Conservation (phyloP, 2,113 vertebrate genomes). For the Pluvialis apricaria region DNA sequence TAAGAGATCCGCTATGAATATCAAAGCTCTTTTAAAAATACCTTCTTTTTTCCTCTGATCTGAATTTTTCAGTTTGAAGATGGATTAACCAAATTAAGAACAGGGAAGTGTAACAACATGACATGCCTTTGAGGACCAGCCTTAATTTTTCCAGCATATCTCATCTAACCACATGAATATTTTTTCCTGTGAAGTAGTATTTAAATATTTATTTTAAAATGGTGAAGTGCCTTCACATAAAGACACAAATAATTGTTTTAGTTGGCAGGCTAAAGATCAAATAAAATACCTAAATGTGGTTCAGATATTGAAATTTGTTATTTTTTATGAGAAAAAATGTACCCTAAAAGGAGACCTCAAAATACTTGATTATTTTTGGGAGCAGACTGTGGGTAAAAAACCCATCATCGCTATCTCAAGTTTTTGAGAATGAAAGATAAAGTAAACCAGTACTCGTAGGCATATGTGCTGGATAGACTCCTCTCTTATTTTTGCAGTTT, state of each 20-base stretch:
- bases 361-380: background rate
- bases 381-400: background rate
- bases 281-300: conserved; percentile 9
- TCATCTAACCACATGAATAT: conserved; percentile 56
- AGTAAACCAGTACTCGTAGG: background rate
- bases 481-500: background rate
- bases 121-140: conserved; percentile 24
- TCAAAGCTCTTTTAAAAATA: conserved; percentile 52
- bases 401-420: background rate
- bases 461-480: background rate
- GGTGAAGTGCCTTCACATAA: conserved; percentile 34
- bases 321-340: conserved; percentile 38
- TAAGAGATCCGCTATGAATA: background rate
- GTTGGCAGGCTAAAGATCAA: conserved; percentile 1
- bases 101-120: conserved; percentile 10
- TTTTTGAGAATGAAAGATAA: background rate
- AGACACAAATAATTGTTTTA: conserved; percentile 44
- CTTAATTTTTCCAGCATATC: conserved; percentile 54
- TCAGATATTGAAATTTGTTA: conserved; percentile 22
- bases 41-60: conserved; percentile 1
- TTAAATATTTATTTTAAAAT: conserved; percentile 69
- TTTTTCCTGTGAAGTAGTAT: conserved; percentile 50
- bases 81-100: conserved; percentile 65
- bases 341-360: background rate
- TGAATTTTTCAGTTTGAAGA: conserved; percentile 38